Evolutionary conservation across 2,797 vertebrate genomes (phyloP).

Genomic region (Carapus acus): DNA sequence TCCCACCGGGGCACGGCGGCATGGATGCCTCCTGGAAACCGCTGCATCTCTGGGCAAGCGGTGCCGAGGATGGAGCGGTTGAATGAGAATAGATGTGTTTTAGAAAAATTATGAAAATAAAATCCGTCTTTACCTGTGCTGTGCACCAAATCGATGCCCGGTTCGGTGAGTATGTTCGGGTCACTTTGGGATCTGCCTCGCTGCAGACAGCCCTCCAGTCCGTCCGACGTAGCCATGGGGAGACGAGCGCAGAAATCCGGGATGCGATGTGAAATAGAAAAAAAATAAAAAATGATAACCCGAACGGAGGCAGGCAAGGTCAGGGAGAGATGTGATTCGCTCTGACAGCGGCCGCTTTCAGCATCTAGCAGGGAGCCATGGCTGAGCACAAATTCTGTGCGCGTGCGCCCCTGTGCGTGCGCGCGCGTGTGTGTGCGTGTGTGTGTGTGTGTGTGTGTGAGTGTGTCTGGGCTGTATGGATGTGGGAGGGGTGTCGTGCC

Average conservation of each 20-base stretch:
- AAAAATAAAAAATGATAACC: slow-evolving; percentile 24
- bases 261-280: slow-evolving; percentile 64
- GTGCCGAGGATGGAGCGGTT: slow-evolving; percentile 1
- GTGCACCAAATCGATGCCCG: slow-evolving; percentile 77
- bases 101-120: slow-evolving; percentile 24
- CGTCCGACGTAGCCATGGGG: slow-evolving; percentile 92
- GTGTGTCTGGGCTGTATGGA: slow-evolving; percentile 48
- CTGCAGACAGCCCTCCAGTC: slow-evolving; percentile 85
- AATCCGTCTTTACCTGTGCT: slow-evolving; percentile 77
- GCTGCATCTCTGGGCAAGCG: slow-evolving; percentile 30
- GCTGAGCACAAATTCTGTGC: slow-evolving; percentile 59
- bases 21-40: slow-evolving; percentile 32
- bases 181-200: slow-evolving; percentile 97
- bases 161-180: slow-evolving; percentile 91
- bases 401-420: slow-evolving; percentile 35
- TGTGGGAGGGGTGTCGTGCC: slow-evolving; percentile 60
- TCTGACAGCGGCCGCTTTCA: slow-evolving; percentile 73
- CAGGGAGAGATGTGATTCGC: slow-evolving; percentile 70
- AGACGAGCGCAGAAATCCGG: slow-evolving; percentile 62
- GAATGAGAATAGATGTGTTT: background rate
- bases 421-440: slow-evolving; percentile 24
- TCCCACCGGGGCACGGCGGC: slow-evolving; percentile 34
- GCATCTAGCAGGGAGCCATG: slow-evolving; percentile 72
- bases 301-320: slow-evolving; percentile 75
- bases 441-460: slow-evolving; percentile 22